Evolutionary conservation across 2,797 vertebrate species (phyloP).

Genomic region (Coregonus ussuriensis): DNA sequence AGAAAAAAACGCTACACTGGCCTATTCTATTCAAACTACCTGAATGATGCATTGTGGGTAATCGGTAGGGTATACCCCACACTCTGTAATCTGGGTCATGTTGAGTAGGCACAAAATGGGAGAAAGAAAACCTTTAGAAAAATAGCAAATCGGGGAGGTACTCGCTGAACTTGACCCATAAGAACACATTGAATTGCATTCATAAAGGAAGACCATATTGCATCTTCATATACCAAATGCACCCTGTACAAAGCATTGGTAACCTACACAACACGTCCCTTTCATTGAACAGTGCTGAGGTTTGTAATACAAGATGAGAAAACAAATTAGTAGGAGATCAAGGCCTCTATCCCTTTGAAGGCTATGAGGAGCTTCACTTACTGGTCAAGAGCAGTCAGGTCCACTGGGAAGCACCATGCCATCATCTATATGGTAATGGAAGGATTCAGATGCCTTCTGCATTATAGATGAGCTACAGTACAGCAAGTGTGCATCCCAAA

Average conservation of each 20-base stretch:
- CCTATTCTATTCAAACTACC: conserved; percentile 35
- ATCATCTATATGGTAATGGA: conserved; percentile 22
- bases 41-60: conserved; percentile 24
- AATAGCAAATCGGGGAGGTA: not conserved
- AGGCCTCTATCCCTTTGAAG: conserved; percentile 24
- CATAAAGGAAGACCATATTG: no score
- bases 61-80: not conserved
- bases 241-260: conserved; percentile 9
- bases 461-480: conserved; percentile 47
- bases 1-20: conserved; percentile 25
- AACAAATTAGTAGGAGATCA: conserved; percentile 37
- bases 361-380: conserved; percentile 18
- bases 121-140: not conserved
- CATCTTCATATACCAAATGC: conserved; percentile 7
- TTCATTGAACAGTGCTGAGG: conserved; percentile 15
- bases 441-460: conserved; percentile 9
- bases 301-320: conserved; percentile 31
- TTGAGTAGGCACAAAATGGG: not conserved
- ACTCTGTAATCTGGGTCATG: not conserved
- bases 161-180: no score
- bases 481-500: not conserved
- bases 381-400: conserved; percentile 26
- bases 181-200: no score
- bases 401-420: conserved; percentile 18
- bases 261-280: not conserved